A percentile compares a stretch with the other conserved stretches of the same genome.
phyloP scores from a whole-genome alignment of 2,797 vertebrate species.

The Mastacembelus armatus region DNA sequence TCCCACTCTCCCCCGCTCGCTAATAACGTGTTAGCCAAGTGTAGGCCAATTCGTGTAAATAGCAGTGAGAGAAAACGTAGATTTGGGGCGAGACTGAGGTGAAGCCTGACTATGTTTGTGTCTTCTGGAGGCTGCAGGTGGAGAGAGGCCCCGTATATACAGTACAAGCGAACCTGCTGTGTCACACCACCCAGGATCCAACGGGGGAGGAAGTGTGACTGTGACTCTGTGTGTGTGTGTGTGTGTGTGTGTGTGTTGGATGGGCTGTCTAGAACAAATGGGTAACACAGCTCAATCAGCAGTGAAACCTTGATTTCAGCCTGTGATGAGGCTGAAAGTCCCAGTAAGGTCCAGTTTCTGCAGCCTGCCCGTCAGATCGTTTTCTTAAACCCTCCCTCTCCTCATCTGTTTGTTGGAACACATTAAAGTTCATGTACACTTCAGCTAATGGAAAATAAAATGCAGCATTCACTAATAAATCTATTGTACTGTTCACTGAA shows the following conservation, averaged over 20 bases:
- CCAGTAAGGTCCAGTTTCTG: not conserved
- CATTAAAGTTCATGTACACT: not conserved
- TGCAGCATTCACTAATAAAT: not conserved
- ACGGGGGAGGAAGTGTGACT: constrained; percentile 39
- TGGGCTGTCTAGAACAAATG: constrained; percentile 30
- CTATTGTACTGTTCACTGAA: not conserved
- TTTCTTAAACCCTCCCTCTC: not conserved
- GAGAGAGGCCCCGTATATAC: constrained; percentile 55
- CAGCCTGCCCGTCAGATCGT: constrained; percentile 3
- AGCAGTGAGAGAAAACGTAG: constrained; percentile 49
- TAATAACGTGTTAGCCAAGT: constrained; percentile 58
- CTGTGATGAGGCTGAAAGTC: constrained; percentile 16
- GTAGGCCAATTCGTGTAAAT: constrained; percentile 58
- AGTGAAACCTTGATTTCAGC: constrained; percentile 32
- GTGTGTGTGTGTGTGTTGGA: constrained; percentile 7
- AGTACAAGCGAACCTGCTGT: constrained; percentile 71
- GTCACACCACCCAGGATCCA: constrained; percentile 63
- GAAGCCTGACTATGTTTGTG: constrained; percentile 46
- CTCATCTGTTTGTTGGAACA: not conserved
- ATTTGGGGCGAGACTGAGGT: constrained; percentile 44
- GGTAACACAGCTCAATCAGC: constrained; percentile 54
- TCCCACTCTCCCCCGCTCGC: constrained; percentile 19
- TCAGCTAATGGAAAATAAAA: not conserved
- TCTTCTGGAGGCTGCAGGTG: constrained; percentile 68
- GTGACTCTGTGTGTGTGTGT: constrained; percentile 10